Percentiles rank a stretch among this genome's conserved stretches.
phyloP scores from a whole-genome alignment of 2,797 vertebrate genomes.

The Rachycentron canadum region DNA sequence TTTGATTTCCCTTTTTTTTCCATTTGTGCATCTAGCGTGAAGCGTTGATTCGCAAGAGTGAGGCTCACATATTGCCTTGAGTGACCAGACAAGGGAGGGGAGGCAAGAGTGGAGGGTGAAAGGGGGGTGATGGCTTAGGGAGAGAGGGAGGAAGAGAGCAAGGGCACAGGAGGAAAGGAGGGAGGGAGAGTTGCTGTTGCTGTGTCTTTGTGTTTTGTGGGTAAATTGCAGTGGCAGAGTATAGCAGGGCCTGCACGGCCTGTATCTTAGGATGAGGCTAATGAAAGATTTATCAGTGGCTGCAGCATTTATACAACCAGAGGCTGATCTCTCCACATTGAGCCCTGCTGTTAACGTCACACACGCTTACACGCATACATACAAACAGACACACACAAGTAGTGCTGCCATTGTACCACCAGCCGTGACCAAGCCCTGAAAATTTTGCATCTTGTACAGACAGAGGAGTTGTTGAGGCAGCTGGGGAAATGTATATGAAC shows the following conservation, averaged over 20 bases:
- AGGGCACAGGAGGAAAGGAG: slow-evolving; percentile 52
- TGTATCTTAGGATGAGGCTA: slow-evolving; percentile 89
- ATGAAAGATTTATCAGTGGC: slow-evolving; percentile 92
- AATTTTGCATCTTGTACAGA: slow-evolving; percentile 84
- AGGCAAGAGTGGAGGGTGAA: slow-evolving; percentile 9
- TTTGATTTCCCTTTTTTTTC: slow-evolving; percentile 84
- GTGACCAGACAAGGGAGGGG: slow-evolving; percentile 84
- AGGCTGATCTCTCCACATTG: slow-evolving; percentile 86
- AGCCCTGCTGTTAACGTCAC: slow-evolving; percentile 85
- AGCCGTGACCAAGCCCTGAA: slow-evolving; percentile 81
- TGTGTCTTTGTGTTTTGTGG: slow-evolving; percentile 87
- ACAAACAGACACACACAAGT: slow-evolving; percentile 66
- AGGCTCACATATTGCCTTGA: slow-evolving; percentile 88
- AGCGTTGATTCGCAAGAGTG: slow-evolving; percentile 86
- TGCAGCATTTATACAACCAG: slow-evolving; percentile 89
- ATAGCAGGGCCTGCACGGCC: slow-evolving; percentile 81
- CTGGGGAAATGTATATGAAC: slow-evolving; percentile 85
- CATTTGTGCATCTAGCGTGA: slow-evolving; percentile 85
- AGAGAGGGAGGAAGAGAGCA: slow-evolving; percentile 59
- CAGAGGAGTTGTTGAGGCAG: slow-evolving; percentile 81
- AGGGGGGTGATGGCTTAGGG: slow-evolving; percentile 69
- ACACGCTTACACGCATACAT: slow-evolving; percentile 72
- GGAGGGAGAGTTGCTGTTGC: slow-evolving; percentile 74
- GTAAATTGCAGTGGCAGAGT: slow-evolving; percentile 87
- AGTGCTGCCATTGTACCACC: slow-evolving; percentile 71